phyloP scores from a whole-genome alignment of 2,888 invertebrate species.

The Lithophane semibrunnea region DNA sequence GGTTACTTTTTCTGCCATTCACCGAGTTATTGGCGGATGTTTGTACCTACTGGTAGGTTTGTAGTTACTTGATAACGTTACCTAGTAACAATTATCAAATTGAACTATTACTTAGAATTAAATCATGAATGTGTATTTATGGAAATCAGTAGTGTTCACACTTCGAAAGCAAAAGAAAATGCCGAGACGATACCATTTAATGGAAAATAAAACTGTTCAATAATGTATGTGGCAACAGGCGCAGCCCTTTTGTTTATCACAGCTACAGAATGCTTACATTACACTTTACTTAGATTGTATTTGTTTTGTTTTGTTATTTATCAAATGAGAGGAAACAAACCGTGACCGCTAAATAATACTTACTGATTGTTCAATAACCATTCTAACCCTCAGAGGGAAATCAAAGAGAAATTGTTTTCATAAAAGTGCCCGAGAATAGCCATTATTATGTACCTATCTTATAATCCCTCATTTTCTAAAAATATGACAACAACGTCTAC shows the following conservation, averaged over 20 bases:
- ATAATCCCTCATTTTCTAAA: background rate
- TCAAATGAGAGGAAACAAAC: slow-evolving; percentile 30
- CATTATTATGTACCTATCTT: background rate
- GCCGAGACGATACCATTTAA: slow-evolving; percentile 68
- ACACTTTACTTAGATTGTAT: slow-evolving; percentile 6
- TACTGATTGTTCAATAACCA: background rate
- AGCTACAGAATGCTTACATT: slow-evolving; percentile 62
- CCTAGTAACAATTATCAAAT: background rate
- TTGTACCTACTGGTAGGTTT: background rate
- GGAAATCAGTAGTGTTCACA: slow-evolving; percentile 30
- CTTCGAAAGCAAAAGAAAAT: slow-evolving; percentile 66
- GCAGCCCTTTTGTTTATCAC: slow-evolving; percentile 68
- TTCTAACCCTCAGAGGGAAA: background rate
- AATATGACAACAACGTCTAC: background rate
- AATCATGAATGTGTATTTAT: slow-evolving; percentile 7
- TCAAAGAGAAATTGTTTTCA: background rate
- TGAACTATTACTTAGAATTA: background rate
- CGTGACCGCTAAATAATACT: background rate
- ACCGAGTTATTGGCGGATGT: slow-evolving; percentile 54
- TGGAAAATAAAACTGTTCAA: slow-evolving; percentile 81
- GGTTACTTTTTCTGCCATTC: slow-evolving; percentile 66
- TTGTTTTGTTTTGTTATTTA: slow-evolving; percentile 55
- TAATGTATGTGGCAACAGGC: slow-evolving; percentile 75
- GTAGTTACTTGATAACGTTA: background rate
- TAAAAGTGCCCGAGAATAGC: background rate